Evolutionary conservation across 1,140 invertebrate species (phyloP).

Genomic region (Sminthurinus signatus): DNA sequence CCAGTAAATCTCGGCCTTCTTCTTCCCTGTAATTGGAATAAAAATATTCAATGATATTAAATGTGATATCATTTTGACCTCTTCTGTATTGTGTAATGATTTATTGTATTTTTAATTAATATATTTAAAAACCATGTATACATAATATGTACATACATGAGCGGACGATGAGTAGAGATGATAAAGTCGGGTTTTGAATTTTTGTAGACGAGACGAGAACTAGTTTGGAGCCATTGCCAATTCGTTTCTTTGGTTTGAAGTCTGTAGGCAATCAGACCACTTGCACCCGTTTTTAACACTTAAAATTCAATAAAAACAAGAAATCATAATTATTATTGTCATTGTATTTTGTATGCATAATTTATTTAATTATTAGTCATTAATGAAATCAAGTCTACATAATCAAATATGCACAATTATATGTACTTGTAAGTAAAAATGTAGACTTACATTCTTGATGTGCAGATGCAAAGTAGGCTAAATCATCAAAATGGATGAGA

Average conservation of each 20-base stretch:
- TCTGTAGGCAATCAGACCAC: constrained; percentile 95
- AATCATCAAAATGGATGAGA: constrained; percentile 67
- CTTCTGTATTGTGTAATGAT: too few species aligned
- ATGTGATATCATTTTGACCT: too few species aligned
- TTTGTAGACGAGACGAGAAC: constrained; percentile 93
- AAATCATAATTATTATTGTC: too few species aligned
- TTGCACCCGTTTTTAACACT: constrained; percentile 97
- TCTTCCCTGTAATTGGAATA: constrained; percentile 70
- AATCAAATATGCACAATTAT: too few species aligned
- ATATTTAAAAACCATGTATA: too few species aligned
- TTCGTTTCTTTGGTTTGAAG: constrained; percentile 86
- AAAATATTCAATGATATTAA: too few species aligned
- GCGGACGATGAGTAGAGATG: constrained; percentile 91
- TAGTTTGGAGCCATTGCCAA: constrained; percentile 98
- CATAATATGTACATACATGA: constrained; percentile 82
- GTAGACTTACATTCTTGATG: constrained; percentile 98
- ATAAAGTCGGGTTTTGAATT: constrained; percentile 99
- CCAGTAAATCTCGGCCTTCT: constrained; percentile 90
- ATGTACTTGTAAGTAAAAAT: too few species aligned
- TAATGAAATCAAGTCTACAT: constrained; percentile 3
- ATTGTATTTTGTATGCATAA: too few species aligned
- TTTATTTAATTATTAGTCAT: too few species aligned
- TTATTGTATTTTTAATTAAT: too few species aligned
- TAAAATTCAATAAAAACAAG: too few species aligned
- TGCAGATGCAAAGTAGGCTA: constrained; percentile 94